Percentiles rank a stretch among this genome's conserved stretches.
These are phyloP conservation scores for Brachyrhaphis roseni DNA, from an alignment of 2,797 vertebrate genomes.

Conservation along the genomic window DNA sequence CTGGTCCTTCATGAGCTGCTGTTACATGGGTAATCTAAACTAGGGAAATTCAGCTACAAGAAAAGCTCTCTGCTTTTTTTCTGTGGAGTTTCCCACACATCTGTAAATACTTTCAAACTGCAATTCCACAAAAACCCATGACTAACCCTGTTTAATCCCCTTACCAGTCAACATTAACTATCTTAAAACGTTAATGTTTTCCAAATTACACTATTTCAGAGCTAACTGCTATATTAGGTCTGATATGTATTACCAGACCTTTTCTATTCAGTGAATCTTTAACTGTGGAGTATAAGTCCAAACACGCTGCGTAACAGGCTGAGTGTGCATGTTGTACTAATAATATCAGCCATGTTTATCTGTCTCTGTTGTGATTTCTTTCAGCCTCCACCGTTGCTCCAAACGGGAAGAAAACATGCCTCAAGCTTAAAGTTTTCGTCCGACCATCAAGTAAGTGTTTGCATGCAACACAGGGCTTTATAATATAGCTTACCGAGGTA, in stretches of 20 bases:
- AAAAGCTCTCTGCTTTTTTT: slow-evolving; percentile 37
- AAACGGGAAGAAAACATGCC: slow-evolving; percentile 93
- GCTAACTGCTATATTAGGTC: slow-evolving; percentile 8
- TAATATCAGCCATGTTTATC: slow-evolving; percentile 4
- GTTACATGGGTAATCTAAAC: slow-evolving; percentile 38
- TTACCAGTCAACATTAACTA: slow-evolving; percentile 52
- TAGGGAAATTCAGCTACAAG: slow-evolving; percentile 46
- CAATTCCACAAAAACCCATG: slow-evolving; percentile 56
- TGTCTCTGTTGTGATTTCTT: slow-evolving; percentile 46
- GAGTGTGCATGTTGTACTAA: slow-evolving; percentile 10
- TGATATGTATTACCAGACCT: slow-evolving; percentile 11
- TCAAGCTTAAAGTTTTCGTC: slow-evolving; percentile 98
- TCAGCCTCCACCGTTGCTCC: slow-evolving; percentile 94
- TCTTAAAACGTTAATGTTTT: slow-evolving; percentile 12
- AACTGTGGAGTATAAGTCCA: neutral
- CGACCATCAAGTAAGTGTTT: slow-evolving; percentile 96
- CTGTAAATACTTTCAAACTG: slow-evolving; percentile 66
- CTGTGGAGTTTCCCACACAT: slow-evolving; percentile 51
- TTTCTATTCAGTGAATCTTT: neutral
- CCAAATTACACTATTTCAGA: slow-evolving; percentile 18
- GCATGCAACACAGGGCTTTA: slow-evolving; percentile 40
- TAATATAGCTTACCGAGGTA: slow-evolving; percentile 68
- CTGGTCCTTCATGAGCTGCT: slow-evolving; percentile 30
- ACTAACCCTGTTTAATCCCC: slow-evolving; percentile 65
- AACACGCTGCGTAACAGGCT: neutral